Evolutionary conservation across 2,888 invertebrate species (phyloP), one percentile per base, ranked within the genome.

Genomic region (Argyresthia albistria): DNA sequence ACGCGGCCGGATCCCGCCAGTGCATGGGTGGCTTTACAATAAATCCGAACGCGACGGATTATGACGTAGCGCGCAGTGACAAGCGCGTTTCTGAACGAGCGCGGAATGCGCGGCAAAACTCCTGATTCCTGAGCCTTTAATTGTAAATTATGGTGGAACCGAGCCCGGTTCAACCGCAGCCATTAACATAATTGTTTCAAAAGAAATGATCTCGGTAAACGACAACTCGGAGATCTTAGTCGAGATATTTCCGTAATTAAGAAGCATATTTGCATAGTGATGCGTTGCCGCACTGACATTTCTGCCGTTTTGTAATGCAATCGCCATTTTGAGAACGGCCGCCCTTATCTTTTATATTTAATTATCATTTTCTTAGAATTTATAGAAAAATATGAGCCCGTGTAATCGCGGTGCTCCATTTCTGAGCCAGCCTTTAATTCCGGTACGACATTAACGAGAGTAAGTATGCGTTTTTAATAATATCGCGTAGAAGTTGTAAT

Each of bases 131-230:
- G 54, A 67, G 61, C 65, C 65, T 70, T 73, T 78, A 77, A 78
- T 80, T 81, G 78, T 80, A 72, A 83, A 74, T 76, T 79, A 81
- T 79, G 66, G 69, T 72, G 54, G 58, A 60, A 60, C 64, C 65
- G 61, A 62, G 66, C 59, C 57, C 61, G 60, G 57, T 59, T 52
- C 55, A 60, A 56, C 64, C 64, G 62, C 64, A 63, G 66, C 69
- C 65, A 81, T 83, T 79, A 78, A 70, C 77, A 77, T 82, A 81
- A 83, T 83, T 77, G 75, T 77, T 80, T 78, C 67, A 72, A 79
- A 83, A 83, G 80, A 81, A 83, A 79, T 68, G 66, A 68, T 52
- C 55, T 46, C 65, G 73, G 69, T 69, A 70, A 72, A 71, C 73
- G 69, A 70, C 73, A 76, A 75, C 66, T 68, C 63, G 65, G 25